Evolutionary conservation across 2,113 vertebrate species (phyloP).

Genomic region (Pachycephala philippinensis): DNA sequence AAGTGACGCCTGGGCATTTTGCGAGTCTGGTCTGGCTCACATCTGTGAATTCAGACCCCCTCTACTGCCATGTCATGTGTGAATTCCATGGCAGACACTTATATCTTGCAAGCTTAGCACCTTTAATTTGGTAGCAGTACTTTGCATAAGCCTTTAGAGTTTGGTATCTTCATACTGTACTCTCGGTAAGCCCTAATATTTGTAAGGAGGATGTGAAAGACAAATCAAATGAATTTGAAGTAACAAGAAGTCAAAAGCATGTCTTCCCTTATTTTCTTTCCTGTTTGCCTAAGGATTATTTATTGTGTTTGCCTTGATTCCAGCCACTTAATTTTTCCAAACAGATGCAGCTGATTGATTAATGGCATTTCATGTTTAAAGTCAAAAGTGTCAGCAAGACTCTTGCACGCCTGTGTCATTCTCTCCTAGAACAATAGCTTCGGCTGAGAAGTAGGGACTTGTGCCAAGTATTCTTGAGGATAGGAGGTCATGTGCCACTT

Average conservation of each 20-base stretch:
- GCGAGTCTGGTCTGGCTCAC: not conserved
- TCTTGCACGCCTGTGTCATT: constrained; percentile 73
- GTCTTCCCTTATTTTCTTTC: constrained; percentile 46
- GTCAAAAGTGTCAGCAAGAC: constrained; percentile 84
- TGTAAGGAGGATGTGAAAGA: not conserved
- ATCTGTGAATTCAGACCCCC: not conserved
- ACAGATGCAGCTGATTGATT: constrained; percentile 83
- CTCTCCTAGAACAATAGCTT: constrained; percentile 78
- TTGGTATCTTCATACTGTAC: not conserved
- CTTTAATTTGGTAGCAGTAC: constrained; percentile 16
- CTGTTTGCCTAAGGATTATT: constrained; percentile 78
- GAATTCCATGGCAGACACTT: constrained; percentile 23
- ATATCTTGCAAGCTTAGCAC: constrained; percentile 20
- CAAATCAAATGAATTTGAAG: constrained; percentile 62
- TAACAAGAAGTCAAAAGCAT: constrained; percentile 64
- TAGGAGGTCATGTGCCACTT: constrained; percentile 77
- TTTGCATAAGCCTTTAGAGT: constrained; percentile 14
- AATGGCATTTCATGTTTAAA: constrained; percentile 79
- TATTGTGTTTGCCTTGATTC: constrained; percentile 76
- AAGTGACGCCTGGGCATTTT: not conserved
- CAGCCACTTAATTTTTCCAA: constrained; percentile 78
- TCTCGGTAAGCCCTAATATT: not conserved
- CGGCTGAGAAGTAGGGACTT: constrained; percentile 70
- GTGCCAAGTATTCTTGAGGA: constrained; percentile 82
- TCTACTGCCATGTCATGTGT: not conserved